These are phyloP conservation scores for Gallinago jamesoni DNA, from an alignment of 2,113 vertebrate genomes.

Conservation along the genomic window DNA sequence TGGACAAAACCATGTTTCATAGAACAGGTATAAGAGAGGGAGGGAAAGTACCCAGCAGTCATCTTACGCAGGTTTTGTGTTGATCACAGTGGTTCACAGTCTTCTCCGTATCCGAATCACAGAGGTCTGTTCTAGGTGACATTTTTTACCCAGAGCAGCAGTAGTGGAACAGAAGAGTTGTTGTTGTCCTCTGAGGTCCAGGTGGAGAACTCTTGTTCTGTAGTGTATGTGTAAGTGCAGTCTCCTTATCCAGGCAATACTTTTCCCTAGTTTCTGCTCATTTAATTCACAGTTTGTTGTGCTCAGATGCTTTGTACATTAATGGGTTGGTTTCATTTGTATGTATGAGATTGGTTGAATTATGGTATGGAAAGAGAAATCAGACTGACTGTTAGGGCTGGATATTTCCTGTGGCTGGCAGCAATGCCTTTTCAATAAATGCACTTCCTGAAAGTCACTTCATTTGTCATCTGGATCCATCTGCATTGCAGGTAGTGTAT, in stretches of 20 bases:
- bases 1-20: not conserved
- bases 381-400: not conserved
- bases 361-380: not conserved
- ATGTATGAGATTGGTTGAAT: not conserved
- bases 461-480: slow-evolving; percentile 38
- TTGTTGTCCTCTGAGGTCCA: not conserved
- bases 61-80: not conserved
- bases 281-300: not conserved
- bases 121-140: not conserved
- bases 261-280: not conserved
- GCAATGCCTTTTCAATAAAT: not conserved
- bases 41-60: not conserved
- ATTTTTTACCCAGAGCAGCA: not conserved
- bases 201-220: not conserved
- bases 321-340: not conserved
- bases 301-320: not conserved
- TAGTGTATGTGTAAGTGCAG: not conserved
- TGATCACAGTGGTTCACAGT: not conserved
- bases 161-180: not conserved
- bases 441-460: slow-evolving; percentile 6
- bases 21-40: not conserved
- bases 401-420: not conserved
- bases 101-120: not conserved
- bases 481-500: slow-evolving; percentile 33
- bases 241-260: not conserved